These are phyloP conservation scores for Anagrus nilaparvatae DNA, from an alignment of 1,140 invertebrate genomes.

Conservation along the genomic window DNA sequence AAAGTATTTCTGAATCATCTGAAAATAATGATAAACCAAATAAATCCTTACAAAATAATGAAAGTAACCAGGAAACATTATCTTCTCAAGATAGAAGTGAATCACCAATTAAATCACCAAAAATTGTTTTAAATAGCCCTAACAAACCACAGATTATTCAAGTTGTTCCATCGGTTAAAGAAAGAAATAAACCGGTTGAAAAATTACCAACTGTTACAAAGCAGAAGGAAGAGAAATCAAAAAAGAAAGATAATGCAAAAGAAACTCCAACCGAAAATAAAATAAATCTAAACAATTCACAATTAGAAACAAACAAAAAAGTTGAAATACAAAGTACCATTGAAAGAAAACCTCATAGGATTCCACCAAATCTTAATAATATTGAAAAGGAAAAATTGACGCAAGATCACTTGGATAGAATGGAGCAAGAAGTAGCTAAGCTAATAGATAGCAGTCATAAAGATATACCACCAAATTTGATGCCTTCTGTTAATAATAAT, in stretches of 20 bases:
- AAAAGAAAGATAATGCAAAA: slow-evolving; percentile 11
- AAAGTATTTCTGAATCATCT: too few relatives aligned
- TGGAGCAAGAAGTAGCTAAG: slow-evolving; percentile 66
- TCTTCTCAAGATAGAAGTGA: too few relatives aligned
- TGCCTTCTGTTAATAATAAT: slow-evolving; percentile 8
- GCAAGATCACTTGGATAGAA: slow-evolving; percentile 45
- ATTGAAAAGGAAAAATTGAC: slow-evolving; percentile 12
- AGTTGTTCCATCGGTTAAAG: too few relatives aligned
- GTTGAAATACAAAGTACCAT: background rate
- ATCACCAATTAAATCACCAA: too few relatives aligned
- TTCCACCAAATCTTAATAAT: background rate
- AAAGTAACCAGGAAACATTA: too few relatives aligned
- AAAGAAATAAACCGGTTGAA: background rate
- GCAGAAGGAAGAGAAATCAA: background rate
- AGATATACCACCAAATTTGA: slow-evolving; percentile 22
- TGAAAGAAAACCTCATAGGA: background rate
- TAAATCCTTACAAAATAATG: too few relatives aligned
- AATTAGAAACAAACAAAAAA: background rate
- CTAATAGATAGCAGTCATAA: slow-evolving; percentile 53
- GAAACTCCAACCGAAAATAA: background rate
- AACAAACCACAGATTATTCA: too few relatives aligned
- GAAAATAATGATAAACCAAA: too few relatives aligned
- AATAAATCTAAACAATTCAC: too few relatives aligned
- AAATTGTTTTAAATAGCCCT: too few relatives aligned
- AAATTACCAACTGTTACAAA: background rate